phyloP scores from a whole-genome alignment of 2,888 invertebrate genomes.

The Xestobium rufovillosum region DNA sequence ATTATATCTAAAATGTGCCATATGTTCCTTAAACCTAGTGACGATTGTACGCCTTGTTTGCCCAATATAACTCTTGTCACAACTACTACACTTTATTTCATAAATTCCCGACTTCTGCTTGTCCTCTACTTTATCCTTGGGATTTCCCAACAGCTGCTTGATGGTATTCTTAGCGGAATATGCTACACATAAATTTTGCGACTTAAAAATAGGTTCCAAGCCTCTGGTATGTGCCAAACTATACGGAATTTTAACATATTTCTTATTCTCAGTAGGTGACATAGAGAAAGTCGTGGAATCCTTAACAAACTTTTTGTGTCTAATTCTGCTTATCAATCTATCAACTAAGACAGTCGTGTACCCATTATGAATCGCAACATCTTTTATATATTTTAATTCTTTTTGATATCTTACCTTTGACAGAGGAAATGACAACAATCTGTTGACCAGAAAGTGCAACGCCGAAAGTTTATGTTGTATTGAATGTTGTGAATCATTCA shows the following conservation, averaged over 20 bases:
- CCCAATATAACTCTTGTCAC: no score
- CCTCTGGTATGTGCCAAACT: neutral
- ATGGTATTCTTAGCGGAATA: no score
- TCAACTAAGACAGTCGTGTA: neutral
- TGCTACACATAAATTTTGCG: no score
- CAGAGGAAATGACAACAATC: no score
- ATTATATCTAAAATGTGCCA: no score
- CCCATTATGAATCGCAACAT: conserved; percentile 3
- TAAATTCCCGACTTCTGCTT: no score
- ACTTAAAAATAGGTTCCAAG: neutral
- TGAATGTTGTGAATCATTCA: neutral
- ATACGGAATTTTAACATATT: neutral
- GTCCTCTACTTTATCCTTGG: no score
- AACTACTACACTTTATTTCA: no score
- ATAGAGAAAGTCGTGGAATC: neutral
- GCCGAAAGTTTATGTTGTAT: neutral
- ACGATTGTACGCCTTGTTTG: no score
- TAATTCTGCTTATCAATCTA: neutral
- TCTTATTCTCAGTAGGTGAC: neutral
- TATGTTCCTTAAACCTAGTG: no score
- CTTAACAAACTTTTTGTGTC: neutral
- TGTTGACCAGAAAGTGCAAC: conserved; percentile 3
- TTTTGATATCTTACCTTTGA: neutral
- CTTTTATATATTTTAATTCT: neutral
- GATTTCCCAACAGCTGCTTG: no score